phyloP scores from a whole-genome alignment of 2,797 vertebrate genomes.

The Denticeps clupeoides region DNA sequence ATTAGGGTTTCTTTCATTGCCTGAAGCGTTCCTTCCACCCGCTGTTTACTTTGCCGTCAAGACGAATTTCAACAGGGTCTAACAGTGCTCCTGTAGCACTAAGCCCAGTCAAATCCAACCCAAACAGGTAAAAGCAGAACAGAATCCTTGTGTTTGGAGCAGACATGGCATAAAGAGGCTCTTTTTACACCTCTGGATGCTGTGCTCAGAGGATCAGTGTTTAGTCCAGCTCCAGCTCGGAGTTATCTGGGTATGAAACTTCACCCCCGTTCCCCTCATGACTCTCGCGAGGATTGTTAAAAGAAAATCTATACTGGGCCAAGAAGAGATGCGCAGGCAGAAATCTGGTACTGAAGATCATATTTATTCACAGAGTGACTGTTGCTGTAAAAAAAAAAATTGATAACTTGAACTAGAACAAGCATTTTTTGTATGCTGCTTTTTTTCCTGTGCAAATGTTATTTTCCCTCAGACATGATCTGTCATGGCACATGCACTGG shows the following conservation, averaged over 20 bases:
- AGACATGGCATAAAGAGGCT: conserved; percentile 6
- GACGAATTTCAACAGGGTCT: conserved; percentile 38
- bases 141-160: conserved; percentile 14
- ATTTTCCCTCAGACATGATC: too few relatives aligned
- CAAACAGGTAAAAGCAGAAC: conserved; percentile 26
- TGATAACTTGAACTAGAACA: too few relatives aligned
- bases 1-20: neutral
- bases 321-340: too few relatives aligned
- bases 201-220: conserved; percentile 2
- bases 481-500: too few relatives aligned
- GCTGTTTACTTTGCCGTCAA: conserved; percentile 41
- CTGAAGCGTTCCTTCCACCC: conserved; percentile 33
- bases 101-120: conserved; percentile 24
- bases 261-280: conserved; percentile 11
- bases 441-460: too few relatives aligned
- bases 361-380: too few relatives aligned
- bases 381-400: too few relatives aligned
- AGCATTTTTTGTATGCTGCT: too few relatives aligned
- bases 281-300: too few relatives aligned
- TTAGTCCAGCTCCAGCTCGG: conserved; percentile 2
- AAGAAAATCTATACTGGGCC: too few relatives aligned
- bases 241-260: conserved; percentile 12
- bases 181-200: conserved; percentile 8
- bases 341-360: too few relatives aligned
- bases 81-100: conserved; percentile 32